These are phyloP conservation scores for Xiphorhynchus erythropygius DNA, from an alignment of 2,797 vertebrate genomes.

Conservation along the genomic window DNA sequence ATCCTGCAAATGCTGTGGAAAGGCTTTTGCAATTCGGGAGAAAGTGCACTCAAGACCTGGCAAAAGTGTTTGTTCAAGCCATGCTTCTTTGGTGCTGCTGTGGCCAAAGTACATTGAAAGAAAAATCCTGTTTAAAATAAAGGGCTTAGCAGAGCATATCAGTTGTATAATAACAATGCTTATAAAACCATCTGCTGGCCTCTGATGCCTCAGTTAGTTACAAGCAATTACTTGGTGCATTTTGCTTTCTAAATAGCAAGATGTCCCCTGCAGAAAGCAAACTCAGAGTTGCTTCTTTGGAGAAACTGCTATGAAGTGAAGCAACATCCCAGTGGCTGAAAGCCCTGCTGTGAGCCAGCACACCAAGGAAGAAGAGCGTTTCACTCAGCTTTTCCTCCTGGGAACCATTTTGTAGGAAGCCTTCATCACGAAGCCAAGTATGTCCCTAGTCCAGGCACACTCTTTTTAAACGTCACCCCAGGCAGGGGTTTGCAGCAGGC, in stretches of 20 bases:
- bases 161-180: neutral
- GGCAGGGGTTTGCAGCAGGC: neutral
- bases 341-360: neutral
- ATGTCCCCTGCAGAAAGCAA: neutral
- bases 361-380: fast-evolving
- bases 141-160: neutral
- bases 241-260: neutral
- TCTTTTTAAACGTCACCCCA: neutral
- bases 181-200: neutral
- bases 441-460: neutral
- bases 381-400: neutral
- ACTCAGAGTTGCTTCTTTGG: neutral
- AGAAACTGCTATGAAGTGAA: neutral
- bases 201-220: neutral
- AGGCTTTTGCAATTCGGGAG: neutral
- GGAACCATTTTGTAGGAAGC: neutral
- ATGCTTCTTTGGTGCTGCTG: neutral
- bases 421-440: fast-evolving
- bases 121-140: neutral
- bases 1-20: fast-evolving
- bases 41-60: neutral
- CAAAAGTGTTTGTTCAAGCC: neutral
- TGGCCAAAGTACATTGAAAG: neutral
- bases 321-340: neutral
- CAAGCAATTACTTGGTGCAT: neutral